phyloP scores from a whole-genome alignment of 2,797 vertebrate species.

The Rhyacichthys aspro region DNA sequence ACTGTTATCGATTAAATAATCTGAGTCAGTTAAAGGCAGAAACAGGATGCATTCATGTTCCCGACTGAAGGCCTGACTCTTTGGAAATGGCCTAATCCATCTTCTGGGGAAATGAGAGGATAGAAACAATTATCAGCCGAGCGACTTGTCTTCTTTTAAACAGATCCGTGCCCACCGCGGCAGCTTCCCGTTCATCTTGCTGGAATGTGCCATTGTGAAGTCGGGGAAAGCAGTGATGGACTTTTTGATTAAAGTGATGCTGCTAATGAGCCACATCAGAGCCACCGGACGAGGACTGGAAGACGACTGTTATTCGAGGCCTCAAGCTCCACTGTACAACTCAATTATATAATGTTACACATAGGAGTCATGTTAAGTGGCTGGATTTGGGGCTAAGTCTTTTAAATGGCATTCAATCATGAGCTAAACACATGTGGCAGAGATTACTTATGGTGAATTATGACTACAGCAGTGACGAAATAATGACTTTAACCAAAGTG shows the following conservation, averaged over 20 bases:
- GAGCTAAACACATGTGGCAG: constrained; percentile 42
- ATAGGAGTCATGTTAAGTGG: constrained; percentile 7
- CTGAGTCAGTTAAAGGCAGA: constrained; percentile 69
- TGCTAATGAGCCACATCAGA: constrained; percentile 60
- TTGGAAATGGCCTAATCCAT: constrained; percentile 78
- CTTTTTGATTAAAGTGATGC: constrained; percentile 70
- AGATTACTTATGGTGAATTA: constrained; percentile 41
- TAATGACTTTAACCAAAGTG: constrained; percentile 30
- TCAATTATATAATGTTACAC: constrained; percentile 1
- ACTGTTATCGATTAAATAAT: constrained; percentile 82
- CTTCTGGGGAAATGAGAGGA: constrained; percentile 73
- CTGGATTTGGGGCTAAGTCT: background rate
- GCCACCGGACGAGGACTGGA: constrained; percentile 20
- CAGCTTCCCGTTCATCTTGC: constrained; percentile 51
- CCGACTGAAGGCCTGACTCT: constrained; percentile 56
- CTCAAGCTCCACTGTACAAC: constrained; percentile 9
- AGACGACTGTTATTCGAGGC: constrained; percentile 12
- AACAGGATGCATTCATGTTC: constrained; percentile 75
- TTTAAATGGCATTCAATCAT: constrained; percentile 30
- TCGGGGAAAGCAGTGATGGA: constrained; percentile 44
- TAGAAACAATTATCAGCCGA: constrained; percentile 70
- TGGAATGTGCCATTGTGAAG: constrained; percentile 65
- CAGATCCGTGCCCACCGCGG: constrained; percentile 28
- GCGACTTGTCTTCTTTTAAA: constrained; percentile 53
- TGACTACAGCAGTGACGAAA: constrained; percentile 40